A percentile compares a stretch with the other conserved stretches of the same genome.
These are phyloP conservation scores for Umimayanthus chanpuru DNA, from an alignment of 92 coral and sea anemone species.

Conservation along the genomic window DNA sequence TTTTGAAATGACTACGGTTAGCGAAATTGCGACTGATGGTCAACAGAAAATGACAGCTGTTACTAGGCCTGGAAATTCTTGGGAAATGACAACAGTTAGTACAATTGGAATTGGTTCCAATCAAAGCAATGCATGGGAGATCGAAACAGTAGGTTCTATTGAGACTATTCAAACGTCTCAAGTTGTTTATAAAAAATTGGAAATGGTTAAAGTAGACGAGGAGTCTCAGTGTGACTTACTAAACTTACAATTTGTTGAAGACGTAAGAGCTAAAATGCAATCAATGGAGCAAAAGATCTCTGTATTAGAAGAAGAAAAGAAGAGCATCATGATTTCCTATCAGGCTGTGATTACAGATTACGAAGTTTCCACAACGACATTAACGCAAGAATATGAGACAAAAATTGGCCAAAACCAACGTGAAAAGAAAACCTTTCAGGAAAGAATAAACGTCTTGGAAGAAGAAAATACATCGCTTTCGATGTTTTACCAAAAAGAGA, in stretches of 20 bases:
- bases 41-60: too few species aligned
- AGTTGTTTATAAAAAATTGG: background rate
- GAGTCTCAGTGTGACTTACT: slow-evolving; percentile 25
- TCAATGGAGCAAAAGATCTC: background rate
- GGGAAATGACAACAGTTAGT: background rate
- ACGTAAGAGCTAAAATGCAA: background rate
- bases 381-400: slow-evolving; percentile 12
- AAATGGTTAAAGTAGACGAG: background rate
- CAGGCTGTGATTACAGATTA: background rate
- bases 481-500: background rate
- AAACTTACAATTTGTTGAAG: background rate
- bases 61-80: background rate
- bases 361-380: background rate
- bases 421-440: background rate
- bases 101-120: background rate
- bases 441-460: background rate
- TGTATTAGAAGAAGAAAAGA: background rate
- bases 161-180: background rate
- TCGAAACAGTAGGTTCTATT: background rate
- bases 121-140: background rate
- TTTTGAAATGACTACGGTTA: too few species aligned
- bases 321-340: background rate
- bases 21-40: too few species aligned
- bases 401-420: background rate
- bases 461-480: background rate